Evolutionary conservation across 2,113 vertebrate genomes (phyloP).

Genomic region (Illadopsis cleaveri): DNA sequence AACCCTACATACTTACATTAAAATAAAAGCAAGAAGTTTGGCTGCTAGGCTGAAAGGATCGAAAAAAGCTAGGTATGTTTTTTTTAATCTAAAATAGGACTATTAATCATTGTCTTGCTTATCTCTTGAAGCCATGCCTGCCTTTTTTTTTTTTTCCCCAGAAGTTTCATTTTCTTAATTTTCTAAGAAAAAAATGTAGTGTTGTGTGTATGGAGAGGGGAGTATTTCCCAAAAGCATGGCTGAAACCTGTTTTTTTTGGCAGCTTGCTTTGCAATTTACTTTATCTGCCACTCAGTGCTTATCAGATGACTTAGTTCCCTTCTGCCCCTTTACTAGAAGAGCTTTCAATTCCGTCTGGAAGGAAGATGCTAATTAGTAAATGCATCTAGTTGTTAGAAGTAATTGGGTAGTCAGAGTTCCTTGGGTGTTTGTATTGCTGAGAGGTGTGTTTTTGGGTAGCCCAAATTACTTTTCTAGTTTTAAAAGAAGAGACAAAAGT

Average conservation of each 20-base stretch:
- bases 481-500: neutral
- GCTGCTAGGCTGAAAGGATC: slow-evolving; percentile 64
- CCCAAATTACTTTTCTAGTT: neutral
- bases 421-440: neutral
- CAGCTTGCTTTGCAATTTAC: neutral
- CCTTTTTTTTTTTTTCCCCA: neutral
- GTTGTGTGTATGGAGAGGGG: neutral
- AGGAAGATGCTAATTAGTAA: neutral
- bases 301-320: neutral
- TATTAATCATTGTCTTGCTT: neutral
- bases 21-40: slow-evolving; percentile 63
- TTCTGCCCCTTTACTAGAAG: neutral
- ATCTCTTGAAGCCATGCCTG: neutral
- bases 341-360: neutral
- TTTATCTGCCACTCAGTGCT: neutral
- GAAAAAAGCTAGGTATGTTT: slow-evolving; percentile 65
- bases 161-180: neutral
- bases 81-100: neutral
- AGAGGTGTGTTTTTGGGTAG: neutral
- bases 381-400: neutral
- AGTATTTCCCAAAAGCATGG: neutral
- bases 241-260: neutral
- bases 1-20: slow-evolving; percentile 28
- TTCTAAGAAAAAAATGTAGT: neutral
- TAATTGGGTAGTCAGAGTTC: neutral